Base-by-base conservation (phyloP, 2,113 vertebrate species). In the Xenus cinereus region DNA sequence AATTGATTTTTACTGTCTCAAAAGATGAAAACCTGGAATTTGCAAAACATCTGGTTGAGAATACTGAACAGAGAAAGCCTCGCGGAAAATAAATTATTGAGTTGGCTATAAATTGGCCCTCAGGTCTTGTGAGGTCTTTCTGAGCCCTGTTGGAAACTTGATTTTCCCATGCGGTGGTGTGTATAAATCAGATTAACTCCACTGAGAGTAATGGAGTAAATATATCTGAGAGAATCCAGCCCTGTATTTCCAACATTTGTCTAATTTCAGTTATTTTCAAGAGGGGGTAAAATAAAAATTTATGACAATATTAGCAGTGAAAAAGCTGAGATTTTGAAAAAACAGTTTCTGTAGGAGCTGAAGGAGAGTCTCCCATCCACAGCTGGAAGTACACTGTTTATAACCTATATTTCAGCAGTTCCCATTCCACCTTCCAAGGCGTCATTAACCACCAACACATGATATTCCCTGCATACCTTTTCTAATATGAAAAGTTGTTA, bases 181-280 rank as follows among this genome's bases (percentile, higher is more conserved):
- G 37, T 87, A 79, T 76, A 91, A 95, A 95, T 90, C 57, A 95
- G 60, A 77, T 71, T 69, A 84, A 71, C 46, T 89, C 85, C 63
- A 46, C 60, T 50, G 86, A 69, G 20, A 79, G 48, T n/a, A 87
- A 43, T 13, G 48, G 37, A 87, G 53, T 39, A 74, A 96, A 96
- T 48, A 73, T 26, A 64, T 63, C n/a, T 20, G 76, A 82, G 41
- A 45, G 32, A 78, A 59, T n/a, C 27, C 50, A 60, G 66, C 32
- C 24, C 12, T 22, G 4, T 24, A 53, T 19, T 69, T 45, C 63
- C 59, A 41, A 17, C 19, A 18, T 60, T 90, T 84, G 35, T 87
- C 22, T 57, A 45, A 35, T 79, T 83, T 50, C 75, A 50, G 48
- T 51, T 75, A 41, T 64, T 89, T 78, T 48, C 71, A 62, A 54